Evolutionary conservation across 2,888 invertebrate species (phyloP).

Genomic region (Ectemnius continuus): DNA sequence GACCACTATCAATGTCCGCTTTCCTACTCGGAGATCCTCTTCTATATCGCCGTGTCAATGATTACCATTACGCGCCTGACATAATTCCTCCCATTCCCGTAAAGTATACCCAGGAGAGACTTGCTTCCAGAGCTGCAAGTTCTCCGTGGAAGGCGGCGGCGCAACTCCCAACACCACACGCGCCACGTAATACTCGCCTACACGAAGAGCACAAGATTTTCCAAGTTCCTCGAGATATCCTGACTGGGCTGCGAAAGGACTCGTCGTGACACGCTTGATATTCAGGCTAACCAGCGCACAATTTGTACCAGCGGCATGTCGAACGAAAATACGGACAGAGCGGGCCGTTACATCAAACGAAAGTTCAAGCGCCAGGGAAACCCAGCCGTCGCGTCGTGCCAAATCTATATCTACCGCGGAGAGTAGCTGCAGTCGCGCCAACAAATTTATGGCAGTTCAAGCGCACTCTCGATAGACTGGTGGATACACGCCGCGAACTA

Average conservation of each 20-base stretch:
- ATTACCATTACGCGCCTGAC: neutral
- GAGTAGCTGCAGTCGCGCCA: conserved; percentile 5
- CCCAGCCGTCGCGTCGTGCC: conserved; percentile 54
- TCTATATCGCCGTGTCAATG: neutral
- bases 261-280: conserved; percentile 21
- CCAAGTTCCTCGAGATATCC: too few relatives aligned
- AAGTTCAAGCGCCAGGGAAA: conserved; percentile 53
- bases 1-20: conserved; percentile 16
- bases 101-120: too few relatives aligned
- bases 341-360: conserved; percentile 32
- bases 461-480: too few relatives aligned
- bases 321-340: conserved; percentile 48
- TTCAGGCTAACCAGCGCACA: conserved; percentile 35
- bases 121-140: too few relatives aligned
- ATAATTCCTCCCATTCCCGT: neutral
- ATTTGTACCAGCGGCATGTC: conserved; percentile 46
- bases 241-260: too few relatives aligned
- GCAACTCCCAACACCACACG: too few relatives aligned
- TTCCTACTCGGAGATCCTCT: neutral
- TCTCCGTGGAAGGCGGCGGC: too few relatives aligned
- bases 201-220: too few relatives aligned
- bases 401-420: conserved; percentile 27
- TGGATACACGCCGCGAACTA: too few relatives aligned
- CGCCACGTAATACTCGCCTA: too few relatives aligned
- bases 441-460: neutral